Conservation (phyloP, 2,888 invertebrate genomes). For the Drosophila macrothrix region DNA sequence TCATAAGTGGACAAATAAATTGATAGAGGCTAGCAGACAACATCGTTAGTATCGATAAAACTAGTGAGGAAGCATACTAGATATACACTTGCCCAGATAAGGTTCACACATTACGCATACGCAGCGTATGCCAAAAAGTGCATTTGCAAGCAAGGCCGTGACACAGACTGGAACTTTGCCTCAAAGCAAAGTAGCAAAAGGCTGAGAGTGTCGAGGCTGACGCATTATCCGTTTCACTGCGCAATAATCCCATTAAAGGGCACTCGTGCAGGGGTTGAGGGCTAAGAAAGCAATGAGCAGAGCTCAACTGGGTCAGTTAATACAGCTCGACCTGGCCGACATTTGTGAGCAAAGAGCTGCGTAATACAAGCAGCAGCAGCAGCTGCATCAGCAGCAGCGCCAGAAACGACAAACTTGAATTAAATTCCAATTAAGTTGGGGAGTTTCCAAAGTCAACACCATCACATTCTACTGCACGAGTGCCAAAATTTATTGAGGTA, state of each 20-base stretch:
- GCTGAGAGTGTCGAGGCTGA: constrained; percentile 54
- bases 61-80: not conserved
- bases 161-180: constrained; percentile 17
- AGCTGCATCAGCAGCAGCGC: not conserved
- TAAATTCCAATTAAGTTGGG: constrained; percentile 51
- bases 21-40: not conserved
- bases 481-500: constrained; percentile 49
- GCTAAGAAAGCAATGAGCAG: constrained; percentile 14
- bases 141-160: constrained; percentile 39
- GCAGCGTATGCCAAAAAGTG: constrained; percentile 52
- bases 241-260: constrained; percentile 81
- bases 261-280: constrained; percentile 19
- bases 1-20: not conserved
- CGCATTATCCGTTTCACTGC: constrained; percentile 79
- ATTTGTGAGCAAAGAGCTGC: constrained; percentile 58
- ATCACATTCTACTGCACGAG: constrained; percentile 29
- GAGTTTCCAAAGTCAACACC: constrained; percentile 16
- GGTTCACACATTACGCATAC: constrained; percentile 54
- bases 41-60: constrained; percentile 14
- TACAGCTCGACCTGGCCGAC: constrained; percentile 70
- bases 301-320: constrained; percentile 73
- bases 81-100: not conserved
- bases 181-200: constrained; percentile 40
- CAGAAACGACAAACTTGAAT: constrained; percentile 35
- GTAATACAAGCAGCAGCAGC: constrained; percentile 8